These are phyloP conservation scores for Rhinolophus ferrumequinum DNA, from an alignment of 2,113 vertebrate genomes.

Conservation along the genomic window DNA sequence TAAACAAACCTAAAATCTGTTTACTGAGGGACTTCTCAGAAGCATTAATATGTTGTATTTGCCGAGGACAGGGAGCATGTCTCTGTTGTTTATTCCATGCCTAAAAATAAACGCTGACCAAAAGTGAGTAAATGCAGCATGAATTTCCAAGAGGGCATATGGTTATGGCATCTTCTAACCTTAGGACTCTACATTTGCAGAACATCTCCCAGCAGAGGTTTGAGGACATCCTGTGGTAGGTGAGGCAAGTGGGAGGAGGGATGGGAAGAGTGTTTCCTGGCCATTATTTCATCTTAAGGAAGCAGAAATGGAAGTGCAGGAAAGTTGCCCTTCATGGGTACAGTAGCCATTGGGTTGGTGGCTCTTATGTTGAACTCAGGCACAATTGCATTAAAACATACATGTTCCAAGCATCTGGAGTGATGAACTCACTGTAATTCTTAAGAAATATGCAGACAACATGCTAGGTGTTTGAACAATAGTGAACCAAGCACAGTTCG, in stretches of 20 bases:
- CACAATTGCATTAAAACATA: not conserved
- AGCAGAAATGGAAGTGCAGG: not conserved
- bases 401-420: not conserved
- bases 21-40: not conserved
- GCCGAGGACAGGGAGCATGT: not conserved
- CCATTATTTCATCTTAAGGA: not conserved
- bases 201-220: not conserved
- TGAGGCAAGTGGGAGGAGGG: not conserved
- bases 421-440: not conserved
- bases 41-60: not conserved
- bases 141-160: not conserved
- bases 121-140: not conserved
- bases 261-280: not conserved
- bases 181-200: not conserved
- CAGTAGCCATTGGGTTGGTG: not conserved
- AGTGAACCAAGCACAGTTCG: not conserved
- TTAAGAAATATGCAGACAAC: not conserved
- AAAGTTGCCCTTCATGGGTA: not conserved
- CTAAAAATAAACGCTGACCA: not conserved
- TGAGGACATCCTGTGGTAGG: not conserved
- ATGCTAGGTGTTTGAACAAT: not conserved
- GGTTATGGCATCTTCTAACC: not conserved
- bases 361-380: not conserved
- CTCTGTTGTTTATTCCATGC: not conserved
- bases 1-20: not conserved